A percentile compares a stretch with the other conserved stretches of the same genome.
Conservation (phyloP, 1,140 invertebrate genomes). For the Lordiphosa collinella region DNA sequence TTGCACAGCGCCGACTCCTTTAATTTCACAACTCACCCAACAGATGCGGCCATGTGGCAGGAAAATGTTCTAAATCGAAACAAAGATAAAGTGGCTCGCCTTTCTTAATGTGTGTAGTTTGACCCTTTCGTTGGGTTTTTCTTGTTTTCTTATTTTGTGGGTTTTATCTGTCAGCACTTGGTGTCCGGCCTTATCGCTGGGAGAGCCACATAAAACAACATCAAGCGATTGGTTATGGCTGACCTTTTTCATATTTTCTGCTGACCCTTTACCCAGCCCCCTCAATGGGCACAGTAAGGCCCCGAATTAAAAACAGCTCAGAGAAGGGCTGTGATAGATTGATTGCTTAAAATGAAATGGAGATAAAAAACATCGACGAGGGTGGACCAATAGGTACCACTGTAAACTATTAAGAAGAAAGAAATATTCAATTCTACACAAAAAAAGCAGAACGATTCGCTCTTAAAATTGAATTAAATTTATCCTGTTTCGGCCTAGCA, state of each 20-base stretch:
- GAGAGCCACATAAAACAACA: slow-evolving; percentile 10
- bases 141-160: slow-evolving; percentile 6
- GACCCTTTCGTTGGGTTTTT: slow-evolving; percentile 43
- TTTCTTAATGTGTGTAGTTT: slow-evolving; percentile 23
- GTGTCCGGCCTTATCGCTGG: slow-evolving; percentile 22
- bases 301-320: background rate
- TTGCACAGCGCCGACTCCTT: slow-evolving; percentile 19
- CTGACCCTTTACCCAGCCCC: slow-evolving; percentile 47
- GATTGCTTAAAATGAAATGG: no score
- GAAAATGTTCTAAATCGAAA: slow-evolving; percentile 20
- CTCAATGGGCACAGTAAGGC: background rate
- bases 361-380: no score
- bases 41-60: slow-evolving; percentile 63
- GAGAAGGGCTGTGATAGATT: no score
- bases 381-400: no score
- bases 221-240: slow-evolving; percentile 34
- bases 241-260: slow-evolving; percentile 60
- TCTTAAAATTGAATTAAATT: no score
- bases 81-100: slow-evolving; percentile 29
- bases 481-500: no score
- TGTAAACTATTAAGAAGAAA: no score
- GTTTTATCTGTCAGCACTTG: slow-evolving; percentile 22
- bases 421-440: no score
- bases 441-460: no score
- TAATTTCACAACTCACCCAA: background rate